Conservation (phyloP, 2,113 vertebrate genomes). For the Zapus hudsonius region DNA sequence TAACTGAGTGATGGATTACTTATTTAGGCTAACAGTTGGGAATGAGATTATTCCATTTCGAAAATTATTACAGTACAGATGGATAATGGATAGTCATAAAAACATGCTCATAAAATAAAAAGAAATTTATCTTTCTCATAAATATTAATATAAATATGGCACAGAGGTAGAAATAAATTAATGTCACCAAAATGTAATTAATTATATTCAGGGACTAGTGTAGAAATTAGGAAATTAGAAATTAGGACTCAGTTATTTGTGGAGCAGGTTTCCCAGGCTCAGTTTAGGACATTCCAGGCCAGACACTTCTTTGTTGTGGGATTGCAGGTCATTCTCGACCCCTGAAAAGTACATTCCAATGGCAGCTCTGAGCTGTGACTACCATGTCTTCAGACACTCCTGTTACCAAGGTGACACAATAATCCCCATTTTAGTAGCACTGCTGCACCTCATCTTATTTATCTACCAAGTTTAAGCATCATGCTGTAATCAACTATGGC, state of each 20-base stretch:
- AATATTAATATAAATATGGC: slow-evolving; percentile 71
- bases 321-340: background rate
- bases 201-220: background rate
- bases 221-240: background rate
- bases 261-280: background rate
- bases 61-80: slow-evolving; percentile 62
- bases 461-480: background rate
- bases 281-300: background rate
- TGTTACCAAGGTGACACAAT: background rate
- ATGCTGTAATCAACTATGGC: background rate
- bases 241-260: background rate
- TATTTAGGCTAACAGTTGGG: background rate
- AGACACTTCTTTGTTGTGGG: background rate
- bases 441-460: background rate
- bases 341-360: background rate
- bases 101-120: slow-evolving; percentile 43
- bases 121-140: slow-evolving; percentile 54
- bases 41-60: slow-evolving; percentile 16
- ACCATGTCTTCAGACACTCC: background rate
- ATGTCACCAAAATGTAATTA: background rate
- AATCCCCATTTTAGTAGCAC: background rate
- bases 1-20: background rate
- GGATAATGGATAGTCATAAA: slow-evolving; percentile 60
- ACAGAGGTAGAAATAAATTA: background rate
- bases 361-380: background rate